phyloP scores from a whole-genome alignment of 2,888 invertebrate genomes.

The Augiades crinisus region DNA sequence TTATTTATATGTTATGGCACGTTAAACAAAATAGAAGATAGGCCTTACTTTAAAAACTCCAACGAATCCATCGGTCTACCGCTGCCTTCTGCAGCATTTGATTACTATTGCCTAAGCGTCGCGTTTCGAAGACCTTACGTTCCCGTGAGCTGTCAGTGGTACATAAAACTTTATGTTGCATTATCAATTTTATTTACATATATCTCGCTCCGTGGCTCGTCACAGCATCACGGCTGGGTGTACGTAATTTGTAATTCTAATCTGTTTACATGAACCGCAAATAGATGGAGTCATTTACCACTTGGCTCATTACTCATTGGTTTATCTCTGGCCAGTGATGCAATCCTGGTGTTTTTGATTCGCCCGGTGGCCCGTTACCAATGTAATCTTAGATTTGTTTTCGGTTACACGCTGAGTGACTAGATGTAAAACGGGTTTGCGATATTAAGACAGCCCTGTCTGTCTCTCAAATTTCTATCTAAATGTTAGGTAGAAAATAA shows the following conservation, averaged over 20 bases:
- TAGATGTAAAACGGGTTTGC: too few species aligned
- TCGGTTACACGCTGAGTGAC: too few species aligned
- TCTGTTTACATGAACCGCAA: conserved; percentile 10
- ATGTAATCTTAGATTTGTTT: background rate
- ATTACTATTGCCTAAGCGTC: too few species aligned
- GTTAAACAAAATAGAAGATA: too few species aligned
- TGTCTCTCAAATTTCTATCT: too few species aligned
- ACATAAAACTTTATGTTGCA: background rate
- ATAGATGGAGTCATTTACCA: conserved; percentile 6
- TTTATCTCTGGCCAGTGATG: conserved; percentile 9
- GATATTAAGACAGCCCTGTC: background rate
- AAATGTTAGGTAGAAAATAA: too few species aligned
- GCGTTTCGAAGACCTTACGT: too few species aligned
- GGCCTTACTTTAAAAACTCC: too few species aligned
- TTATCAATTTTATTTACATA: background rate
- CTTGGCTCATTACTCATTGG: conserved; percentile 13
- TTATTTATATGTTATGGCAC: too few species aligned
- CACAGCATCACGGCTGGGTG: background rate
- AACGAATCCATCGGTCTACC: too few species aligned
- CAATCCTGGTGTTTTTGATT: background rate
- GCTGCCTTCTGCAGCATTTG: too few species aligned
- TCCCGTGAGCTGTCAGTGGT: too few species aligned
- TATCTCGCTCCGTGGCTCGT: background rate
- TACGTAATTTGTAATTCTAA: conserved; percentile 1
- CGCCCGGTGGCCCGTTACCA: background rate